These are phyloP conservation scores for Anoplophora glabripennis DNA, from an alignment of 1,140 invertebrate genomes.

Conservation along the genomic window DNA sequence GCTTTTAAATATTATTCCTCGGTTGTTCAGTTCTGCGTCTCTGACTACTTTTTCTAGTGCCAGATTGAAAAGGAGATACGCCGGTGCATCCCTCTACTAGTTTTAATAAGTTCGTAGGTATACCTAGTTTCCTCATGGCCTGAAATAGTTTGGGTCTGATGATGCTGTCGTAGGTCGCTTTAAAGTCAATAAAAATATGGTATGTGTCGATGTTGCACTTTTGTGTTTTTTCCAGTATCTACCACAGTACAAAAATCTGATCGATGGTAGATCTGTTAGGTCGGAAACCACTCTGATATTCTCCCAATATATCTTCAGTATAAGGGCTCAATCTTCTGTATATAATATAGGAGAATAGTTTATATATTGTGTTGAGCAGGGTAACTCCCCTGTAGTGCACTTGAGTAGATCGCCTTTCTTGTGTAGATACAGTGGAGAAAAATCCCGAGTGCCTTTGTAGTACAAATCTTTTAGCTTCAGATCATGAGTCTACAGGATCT, in stretches of 20 bases:
- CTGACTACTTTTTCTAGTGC: too few relatives aligned
- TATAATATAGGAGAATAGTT: too few relatives aligned
- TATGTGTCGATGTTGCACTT: background rate
- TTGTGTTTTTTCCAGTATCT: background rate
- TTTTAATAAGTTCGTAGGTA: background rate
- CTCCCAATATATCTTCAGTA: slow-evolving; percentile 20
- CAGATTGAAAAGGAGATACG: background rate
- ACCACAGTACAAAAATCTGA: slow-evolving; percentile 21
- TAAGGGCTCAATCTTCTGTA: slow-evolving; percentile 9
- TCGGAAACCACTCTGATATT: slow-evolving; percentile 29
- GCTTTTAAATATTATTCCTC: too few relatives aligned
- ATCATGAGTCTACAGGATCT: too few relatives aligned
- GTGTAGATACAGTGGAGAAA: too few relatives aligned
- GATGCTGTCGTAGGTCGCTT: background rate
- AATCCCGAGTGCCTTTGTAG: too few relatives aligned
- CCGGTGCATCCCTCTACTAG: background rate
- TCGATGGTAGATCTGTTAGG: slow-evolving; percentile 20
- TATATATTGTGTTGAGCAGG: too few relatives aligned
- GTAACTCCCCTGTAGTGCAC: too few relatives aligned
- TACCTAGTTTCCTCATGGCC: background rate
- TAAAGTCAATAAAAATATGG: background rate
- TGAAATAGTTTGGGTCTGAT: background rate
- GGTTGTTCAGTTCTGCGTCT: too few relatives aligned
- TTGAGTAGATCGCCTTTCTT: too few relatives aligned
- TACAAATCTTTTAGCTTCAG: too few relatives aligned